Evolutionary conservation across 2,888 invertebrate species (phyloP).

Genomic region (Bruchidius siliquastri): DNA sequence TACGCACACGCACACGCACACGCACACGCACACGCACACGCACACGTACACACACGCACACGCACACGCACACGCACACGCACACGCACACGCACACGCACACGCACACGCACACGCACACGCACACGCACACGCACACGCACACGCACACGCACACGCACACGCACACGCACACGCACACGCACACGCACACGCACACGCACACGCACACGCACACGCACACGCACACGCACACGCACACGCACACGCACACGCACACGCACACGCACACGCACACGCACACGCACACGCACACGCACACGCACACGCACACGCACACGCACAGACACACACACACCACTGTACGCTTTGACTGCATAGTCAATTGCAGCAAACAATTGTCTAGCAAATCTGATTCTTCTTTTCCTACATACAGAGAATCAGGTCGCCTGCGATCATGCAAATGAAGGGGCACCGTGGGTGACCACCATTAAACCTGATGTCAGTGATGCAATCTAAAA

Average conservation of each 20-base stretch:
- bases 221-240: neutral
- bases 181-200: neutral
- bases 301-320: slow-evolving; percentile 3
- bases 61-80: no score
- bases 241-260: neutral
- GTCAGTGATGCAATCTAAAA: neutral
- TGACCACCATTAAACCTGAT: neutral
- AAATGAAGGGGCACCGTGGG: neutral
- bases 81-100: no score
- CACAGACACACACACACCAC: slow-evolving; percentile 6
- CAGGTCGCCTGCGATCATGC: neutral
- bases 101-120: neutral
- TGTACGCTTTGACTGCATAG: no score
- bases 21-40: no score
- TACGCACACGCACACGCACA: no score
- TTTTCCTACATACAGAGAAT: no score
- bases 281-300: slow-evolving; percentile 7
- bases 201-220: neutral
- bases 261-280: slow-evolving; percentile 4
- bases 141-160: neutral
- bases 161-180: neutral
- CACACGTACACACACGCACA: no score
- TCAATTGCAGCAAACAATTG: no score
- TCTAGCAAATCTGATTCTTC: no score
- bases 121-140: neutral